Evolutionary conservation across 2,113 vertebrate genomes (phyloP), one percentile per base, ranked within the genome.

Genomic region (Phrynocephalus versicolor): DNA sequence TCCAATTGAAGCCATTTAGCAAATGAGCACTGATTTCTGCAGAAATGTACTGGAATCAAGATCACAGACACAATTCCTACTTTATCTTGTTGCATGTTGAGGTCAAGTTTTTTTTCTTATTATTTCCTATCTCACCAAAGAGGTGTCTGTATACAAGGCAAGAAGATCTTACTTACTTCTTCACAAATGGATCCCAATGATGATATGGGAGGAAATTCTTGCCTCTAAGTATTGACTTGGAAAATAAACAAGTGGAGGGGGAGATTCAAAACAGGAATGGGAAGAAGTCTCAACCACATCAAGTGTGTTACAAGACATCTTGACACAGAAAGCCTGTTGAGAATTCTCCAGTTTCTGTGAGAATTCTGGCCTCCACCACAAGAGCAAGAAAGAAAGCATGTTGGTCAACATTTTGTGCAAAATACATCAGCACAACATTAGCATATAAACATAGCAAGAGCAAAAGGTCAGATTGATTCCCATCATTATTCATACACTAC

Each of bases 51-150:
- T 64, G 60, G 15, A 87, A 60, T 10, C 35, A 79, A 0, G 51
- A 35, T 41, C 80, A 37, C 45, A 1, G 0, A 27, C 77, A 58
- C 2, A 1, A 0, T 0, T 25, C 60, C 81, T 5, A 12, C 27
- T 1, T 55, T 37, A 62, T 76, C 19, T 0, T 3, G 0, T 0
- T 33, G 18, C 67, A 72, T 35, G n/a, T 4, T 77, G 21, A 77
- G 51, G n/a, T 55, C 55, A 76, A 41, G 55, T n/a, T 76, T 30
- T 69, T 14, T 15, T 69, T 69, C 67, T 14, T n/a, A 27, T n/a
- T 19, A n/a, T 57, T 77, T 57, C 21, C 27, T 18, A 33, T 58
- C 30, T 18, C 74, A 30, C 51, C 57, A 35, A 27, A 9, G 27
- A 77, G 30, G 10, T 33, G 45, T 45, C 51, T 16, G 57, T 57